Base-by-base conservation (phyloP, 2,113 vertebrate species). In the Otus sunia region DNA sequence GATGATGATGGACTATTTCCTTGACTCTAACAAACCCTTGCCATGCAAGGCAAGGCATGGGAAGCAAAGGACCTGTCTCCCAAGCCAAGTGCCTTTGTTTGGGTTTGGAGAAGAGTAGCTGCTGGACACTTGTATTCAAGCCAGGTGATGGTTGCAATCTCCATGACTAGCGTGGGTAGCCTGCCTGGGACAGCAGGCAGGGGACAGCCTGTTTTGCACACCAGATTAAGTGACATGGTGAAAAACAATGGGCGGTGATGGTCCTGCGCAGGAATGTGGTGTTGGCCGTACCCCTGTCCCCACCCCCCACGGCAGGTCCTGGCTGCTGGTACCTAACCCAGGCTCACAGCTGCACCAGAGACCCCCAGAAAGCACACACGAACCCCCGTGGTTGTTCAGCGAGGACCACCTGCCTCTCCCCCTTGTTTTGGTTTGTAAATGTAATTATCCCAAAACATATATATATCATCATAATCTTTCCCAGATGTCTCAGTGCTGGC, bases 261-360 rank as follows among this genome's bases (percentile, higher is more conserved):
- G 30, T 20, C 34, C 6, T 1, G 7, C 12, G 25, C 0, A 0
- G 41, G 49, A 59, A 47, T 26, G 30, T 36, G 12, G 16, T 32
- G 15, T 25, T 56, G 27, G 23, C 30, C 58, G 8, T 50, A 50
- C 10, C 13, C 39, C 13, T 18, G 26, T 56, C 27, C 11, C 23
- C 17, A 60, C 2, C 6, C 50, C 43, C 55, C 47, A 49, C 0
- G 1, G 29, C 19, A 60, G 8, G 10, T 63, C 23, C n/a, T 47
- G 15, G 36, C 15, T 88, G 56, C 50, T 73, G 53, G 29, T 77
- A 47, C 14, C 10, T 14, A 71, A 71, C 10, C 8, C 17, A 36
- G 75, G 32, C 60, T 71, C 78, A 29, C 27, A 53, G 58, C 55
- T 82, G n/a, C 9, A 10, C 30, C 1, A 0, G 23, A 64, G 29